phyloP scores from a whole-genome alignment of 2,797 vertebrate genomes.

The Gorsachius magnificus region DNA sequence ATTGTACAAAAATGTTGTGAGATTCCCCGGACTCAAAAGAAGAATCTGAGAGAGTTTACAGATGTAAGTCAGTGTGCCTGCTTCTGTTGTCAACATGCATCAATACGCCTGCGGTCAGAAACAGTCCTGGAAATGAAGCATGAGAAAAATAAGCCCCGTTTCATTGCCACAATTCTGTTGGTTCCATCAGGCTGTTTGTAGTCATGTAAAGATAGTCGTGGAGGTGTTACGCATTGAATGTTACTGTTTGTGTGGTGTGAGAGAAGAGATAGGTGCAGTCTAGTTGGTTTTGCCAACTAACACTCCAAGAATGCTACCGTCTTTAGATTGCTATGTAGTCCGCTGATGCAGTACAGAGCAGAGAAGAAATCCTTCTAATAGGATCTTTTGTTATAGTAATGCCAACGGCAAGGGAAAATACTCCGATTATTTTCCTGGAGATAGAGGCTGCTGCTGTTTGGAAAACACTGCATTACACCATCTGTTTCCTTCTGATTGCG shows the following conservation, averaged over 20 bases:
- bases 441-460: constrained; percentile 39
- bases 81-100: not conserved
- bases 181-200: not conserved
- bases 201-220: not conserved
- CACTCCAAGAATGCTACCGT: not conserved
- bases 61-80: not conserved
- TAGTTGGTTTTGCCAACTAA: not conserved
- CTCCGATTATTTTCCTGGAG: constrained; percentile 37
- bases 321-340: not conserved
- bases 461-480: constrained; percentile 51
- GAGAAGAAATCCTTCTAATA: not conserved
- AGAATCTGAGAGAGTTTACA: not conserved
- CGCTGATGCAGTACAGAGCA: not conserved
- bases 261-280: not conserved
- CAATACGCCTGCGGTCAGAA: not conserved
- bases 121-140: not conserved
- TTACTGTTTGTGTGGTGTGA: not conserved
- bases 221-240: not conserved
- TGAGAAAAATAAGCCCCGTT: not conserved
- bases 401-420: not conserved
- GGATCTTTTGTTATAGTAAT: not conserved
- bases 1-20: not conserved
- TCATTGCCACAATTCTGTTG: not conserved
- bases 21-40: not conserved
- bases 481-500: constrained; percentile 72